Evolutionary conservation across 1,140 invertebrate genomes (phyloP).

Genomic region (Drosophila teissieri): DNA sequence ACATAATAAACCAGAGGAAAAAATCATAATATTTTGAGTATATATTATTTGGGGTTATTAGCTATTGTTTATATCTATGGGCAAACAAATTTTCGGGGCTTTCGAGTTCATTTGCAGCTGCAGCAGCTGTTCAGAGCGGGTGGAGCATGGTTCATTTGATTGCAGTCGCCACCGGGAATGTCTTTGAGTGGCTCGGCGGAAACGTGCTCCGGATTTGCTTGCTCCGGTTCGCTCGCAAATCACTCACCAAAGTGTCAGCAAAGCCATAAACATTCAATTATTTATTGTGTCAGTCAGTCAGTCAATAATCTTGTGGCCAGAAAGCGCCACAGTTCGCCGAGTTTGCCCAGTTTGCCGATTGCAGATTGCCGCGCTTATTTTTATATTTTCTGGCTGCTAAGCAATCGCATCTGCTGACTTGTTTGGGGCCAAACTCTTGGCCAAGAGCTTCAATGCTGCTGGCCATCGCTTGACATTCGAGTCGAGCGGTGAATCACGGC

Average conservation of each 20-base stretch:
- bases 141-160: slow-evolving; percentile 19
- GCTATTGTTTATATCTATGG: background rate
- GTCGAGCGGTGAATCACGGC: slow-evolving; percentile 34
- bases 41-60: background rate
- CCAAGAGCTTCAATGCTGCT: slow-evolving; percentile 13
- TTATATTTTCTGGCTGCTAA: slow-evolving; percentile 41
- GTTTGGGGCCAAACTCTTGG: slow-evolving; percentile 38
- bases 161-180: slow-evolving; percentile 30
- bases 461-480: slow-evolving; percentile 40
- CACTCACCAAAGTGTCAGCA: slow-evolving; percentile 3
- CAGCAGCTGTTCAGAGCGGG: slow-evolving; percentile 16
- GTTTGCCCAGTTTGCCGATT: slow-evolving; percentile 22
- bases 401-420: slow-evolving; percentile 32
- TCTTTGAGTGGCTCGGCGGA: slow-evolving; percentile 36
- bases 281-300: slow-evolving; percentile 33
- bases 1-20: slow-evolving; percentile 31
- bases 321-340: slow-evolving; percentile 5
- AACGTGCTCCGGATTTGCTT: slow-evolving; percentile 46
- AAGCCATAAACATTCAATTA: slow-evolving; percentile 34
- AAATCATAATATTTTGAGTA: slow-evolving; percentile 11
- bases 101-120: slow-evolving; percentile 18
- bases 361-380: slow-evolving; percentile 18
- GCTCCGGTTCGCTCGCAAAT: slow-evolving; percentile 17
- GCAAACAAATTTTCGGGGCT: slow-evolving; percentile 5
- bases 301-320: slow-evolving; percentile 33